Evolutionary conservation across 1,140 invertebrate genomes (phyloP), one percentile per base, ranked within the genome.

Genomic region (Yoshiicerus persimilis): DNA sequence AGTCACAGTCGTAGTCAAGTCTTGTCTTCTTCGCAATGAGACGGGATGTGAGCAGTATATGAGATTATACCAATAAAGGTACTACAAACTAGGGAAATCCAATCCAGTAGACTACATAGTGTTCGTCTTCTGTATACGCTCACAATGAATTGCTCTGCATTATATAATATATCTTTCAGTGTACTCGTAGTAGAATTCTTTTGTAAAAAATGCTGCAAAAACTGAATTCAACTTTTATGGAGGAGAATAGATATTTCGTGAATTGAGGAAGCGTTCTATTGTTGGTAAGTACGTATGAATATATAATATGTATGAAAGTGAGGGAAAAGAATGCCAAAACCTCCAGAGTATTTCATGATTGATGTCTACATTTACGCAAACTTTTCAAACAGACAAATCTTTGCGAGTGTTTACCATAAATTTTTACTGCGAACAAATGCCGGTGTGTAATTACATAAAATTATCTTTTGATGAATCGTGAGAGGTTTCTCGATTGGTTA

Each of bases 281-380:
- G 64, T n/a, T n/a, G n/a, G n/a, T n/a, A n/a, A n/a, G n/a, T 56
- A 56, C n/a, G 20, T 56, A 56, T 56, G 47, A 56, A 56, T 47
- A 1, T n/a, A n/a, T 11, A 20, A 3, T 47, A 47, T 56, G 47
- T n/a, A 56, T 56, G 47, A 56, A 56, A 80, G 75, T 38, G 66
- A 80, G n/a, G 27, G 32, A 8, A 32, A 80, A 38, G 75, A 80
- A 80, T 80, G 32, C 30, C 16, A 80, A 34, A 80, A 80, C 32
- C 34, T 80, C 75, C 8, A 36, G 75, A 80, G 66, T 34, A 80
- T 80, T 32, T 38, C 38, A 80, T 80, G 75, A 80, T 80, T 80
- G 75, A 80, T 80, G 75, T 80, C 75, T 80, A 34, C 75, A 80
- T 80, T 80, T 80, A 80, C 30, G 75, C 75, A 80, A 80, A 80